Percentiles rank a stretch among this genome's conserved stretches.
Conservation (phyloP, 2,113 vertebrate species). For the Naja naja region DNA sequence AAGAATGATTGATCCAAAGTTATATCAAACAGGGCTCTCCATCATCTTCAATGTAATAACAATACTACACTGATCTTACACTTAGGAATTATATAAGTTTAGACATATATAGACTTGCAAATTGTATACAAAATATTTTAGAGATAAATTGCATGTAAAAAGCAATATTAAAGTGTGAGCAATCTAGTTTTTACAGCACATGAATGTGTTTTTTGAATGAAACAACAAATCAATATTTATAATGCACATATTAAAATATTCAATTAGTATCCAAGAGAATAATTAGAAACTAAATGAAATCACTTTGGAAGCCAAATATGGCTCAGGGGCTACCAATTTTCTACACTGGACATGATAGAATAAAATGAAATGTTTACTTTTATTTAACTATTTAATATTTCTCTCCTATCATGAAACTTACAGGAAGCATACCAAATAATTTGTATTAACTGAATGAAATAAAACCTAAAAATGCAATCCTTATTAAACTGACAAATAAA, state of each 20-base stretch:
- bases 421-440: constrained; percentile 17
- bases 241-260: not conserved
- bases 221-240: not conserved
- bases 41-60: not conserved
- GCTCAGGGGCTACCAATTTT: not conserved
- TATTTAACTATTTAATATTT: not conserved
- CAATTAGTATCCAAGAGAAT: not conserved
- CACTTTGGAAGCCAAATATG: not conserved
- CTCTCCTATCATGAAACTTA: not conserved
- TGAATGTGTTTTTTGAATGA: not conserved
- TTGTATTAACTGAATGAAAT: not conserved
- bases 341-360: not conserved
- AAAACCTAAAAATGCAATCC: not conserved
- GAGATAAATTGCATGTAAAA: not conserved
- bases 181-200: not conserved
- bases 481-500: not conserved
- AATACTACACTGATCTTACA: not conserved
- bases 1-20: not conserved
- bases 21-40: not conserved
- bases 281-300: not conserved
- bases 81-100: not conserved
- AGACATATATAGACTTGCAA: no score
- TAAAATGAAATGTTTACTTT: not conserved
- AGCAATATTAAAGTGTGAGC: not conserved
- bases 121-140: not conserved